phyloP scores from a whole-genome alignment of 2,888 invertebrate genomes.

The Hermaeophaga mercurialis region DNA sequence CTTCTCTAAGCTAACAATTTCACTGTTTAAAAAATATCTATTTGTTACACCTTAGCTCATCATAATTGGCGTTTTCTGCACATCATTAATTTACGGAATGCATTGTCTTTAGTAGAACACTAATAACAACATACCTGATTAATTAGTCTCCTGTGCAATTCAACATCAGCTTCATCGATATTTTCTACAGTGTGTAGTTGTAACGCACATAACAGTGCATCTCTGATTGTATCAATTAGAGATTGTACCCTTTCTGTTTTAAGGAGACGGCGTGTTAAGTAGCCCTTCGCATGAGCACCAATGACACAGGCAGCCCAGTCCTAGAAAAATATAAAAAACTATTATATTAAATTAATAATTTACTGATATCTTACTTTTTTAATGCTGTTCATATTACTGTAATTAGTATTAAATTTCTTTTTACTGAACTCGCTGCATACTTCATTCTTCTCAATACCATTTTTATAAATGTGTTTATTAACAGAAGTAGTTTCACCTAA shows the following conservation, averaged over 20 bases:
- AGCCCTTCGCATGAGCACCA: constrained; percentile 75
- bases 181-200: constrained; percentile 70
- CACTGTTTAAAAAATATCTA: too few relatives aligned
- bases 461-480: too few relatives aligned
- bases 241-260: constrained; percentile 79
- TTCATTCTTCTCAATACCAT: constrained; percentile 4
- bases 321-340: constrained; percentile 43
- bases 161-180: constrained; percentile 69
- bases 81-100: too few relatives aligned
- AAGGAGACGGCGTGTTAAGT: constrained; percentile 79
- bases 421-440: not conserved
- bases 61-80: too few relatives aligned
- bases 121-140: constrained; percentile 72
- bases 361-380: constrained; percentile 27
- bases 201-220: constrained; percentile 77
- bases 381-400: constrained; percentile 7
- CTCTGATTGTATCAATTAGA: constrained; percentile 79
- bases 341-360: not conserved
- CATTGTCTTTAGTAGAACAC: too few relatives aligned
- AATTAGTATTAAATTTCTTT: not conserved
- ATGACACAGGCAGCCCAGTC: constrained; percentile 69
- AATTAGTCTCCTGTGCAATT: constrained; percentile 73
- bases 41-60: not conserved
- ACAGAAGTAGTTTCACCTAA: too few relatives aligned
- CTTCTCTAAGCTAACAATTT: too few relatives aligned